Base-by-base conservation (phyloP, 2,797 vertebrate genomes). In the Coccyzus lansbergi region DNA sequence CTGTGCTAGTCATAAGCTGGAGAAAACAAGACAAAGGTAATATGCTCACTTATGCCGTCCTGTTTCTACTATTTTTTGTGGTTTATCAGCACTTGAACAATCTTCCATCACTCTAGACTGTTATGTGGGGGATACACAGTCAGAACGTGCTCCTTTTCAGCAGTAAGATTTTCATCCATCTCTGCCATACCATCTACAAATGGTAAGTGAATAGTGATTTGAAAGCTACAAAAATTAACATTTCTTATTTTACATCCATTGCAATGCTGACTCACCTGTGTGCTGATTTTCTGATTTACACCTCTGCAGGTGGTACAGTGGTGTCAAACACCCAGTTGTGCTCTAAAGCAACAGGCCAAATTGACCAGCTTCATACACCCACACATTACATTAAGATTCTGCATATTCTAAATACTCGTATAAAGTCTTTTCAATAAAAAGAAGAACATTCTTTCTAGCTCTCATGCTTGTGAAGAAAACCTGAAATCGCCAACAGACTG, bases 381-480 rank as follows among this genome's bases (percentile, higher is more conserved):
- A 24, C 31, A 70, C 21, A 31, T 60, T 74, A 63, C 26, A 22
- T 5, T 49, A 29, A 75, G 64, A 58, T 86, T 63, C 40, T 79
- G 33, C 17, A n/a, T 88, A 46, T 69, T 88, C 40, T 63, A 80
- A 92, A 59, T 3, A 52, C 92, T 33, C 15, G 6, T 40, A 40
- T 63, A 79, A 65, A 67, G n/a, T 40, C 3, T 63, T 86, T 86
- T 52, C 49, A 22, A 31, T 85, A 3, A 40, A 86, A 80, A 92
- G 31, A 79, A 95, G 92, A 94, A 83, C 44, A 76, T 52, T 79
- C 29, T 88, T 95, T 92, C 55, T 90, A 34, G 14, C 16, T 74
- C 88, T 90, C 67, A 56, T n/a, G 63, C 33, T 58, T 82, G 15
- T 84, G 90, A 94, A 93, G 55, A 62, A 95, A 92, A 86, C 26